A percentile compares a stretch with the other conserved stretches of the same genome.
Evolutionary conservation across 2,888 invertebrate genomes (phyloP).

Genomic region (Encarsia formosa): DNA sequence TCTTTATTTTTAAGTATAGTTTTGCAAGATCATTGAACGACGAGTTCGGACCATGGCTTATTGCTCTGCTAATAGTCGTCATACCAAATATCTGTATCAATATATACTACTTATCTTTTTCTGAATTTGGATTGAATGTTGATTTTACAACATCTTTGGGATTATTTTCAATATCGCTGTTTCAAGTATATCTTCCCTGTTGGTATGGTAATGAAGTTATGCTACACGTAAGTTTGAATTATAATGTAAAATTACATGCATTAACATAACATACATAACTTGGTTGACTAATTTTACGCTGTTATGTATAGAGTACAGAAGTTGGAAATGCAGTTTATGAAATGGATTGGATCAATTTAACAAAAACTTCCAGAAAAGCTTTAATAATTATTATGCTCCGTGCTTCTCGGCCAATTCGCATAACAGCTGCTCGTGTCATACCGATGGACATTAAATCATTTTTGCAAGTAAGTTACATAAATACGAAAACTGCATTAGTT

Average conservation of each 20-base stretch:
- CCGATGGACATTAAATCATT: conserved; percentile 11
- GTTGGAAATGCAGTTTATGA: conserved; percentile 10
- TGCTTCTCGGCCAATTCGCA: conserved; percentile 4
- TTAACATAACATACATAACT: not conserved
- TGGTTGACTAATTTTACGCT: not conserved
- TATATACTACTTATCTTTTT: conserved; percentile 9
- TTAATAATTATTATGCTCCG: conserved; percentile 18
- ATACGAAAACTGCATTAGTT: not conserved
- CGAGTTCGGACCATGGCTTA: conserved; percentile 1
- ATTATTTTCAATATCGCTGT: conserved; percentile 1
- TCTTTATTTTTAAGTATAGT: not conserved
- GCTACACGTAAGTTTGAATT: conserved; percentile 13
- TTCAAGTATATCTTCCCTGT: conserved; percentile 24
- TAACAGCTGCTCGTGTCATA: conserved; percentile 1
- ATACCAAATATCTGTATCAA: conserved; percentile 20
- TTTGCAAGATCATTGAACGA: conserved; percentile 2
- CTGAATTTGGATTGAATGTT: conserved; percentile 2
- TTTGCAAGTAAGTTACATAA: conserved; percentile 3
- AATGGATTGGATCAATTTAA: conserved; percentile 17
- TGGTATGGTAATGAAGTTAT: conserved; percentile 26
- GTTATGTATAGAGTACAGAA: conserved; percentile 14
- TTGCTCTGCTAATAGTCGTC: conserved; percentile 1
- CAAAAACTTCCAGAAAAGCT: conserved; percentile 1
- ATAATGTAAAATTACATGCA: not conserved
- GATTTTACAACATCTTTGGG: not conserved